Evolutionary conservation across 2,797 vertebrate species (phyloP).

Genomic region (Dendrocincla tyrannina): DNA sequence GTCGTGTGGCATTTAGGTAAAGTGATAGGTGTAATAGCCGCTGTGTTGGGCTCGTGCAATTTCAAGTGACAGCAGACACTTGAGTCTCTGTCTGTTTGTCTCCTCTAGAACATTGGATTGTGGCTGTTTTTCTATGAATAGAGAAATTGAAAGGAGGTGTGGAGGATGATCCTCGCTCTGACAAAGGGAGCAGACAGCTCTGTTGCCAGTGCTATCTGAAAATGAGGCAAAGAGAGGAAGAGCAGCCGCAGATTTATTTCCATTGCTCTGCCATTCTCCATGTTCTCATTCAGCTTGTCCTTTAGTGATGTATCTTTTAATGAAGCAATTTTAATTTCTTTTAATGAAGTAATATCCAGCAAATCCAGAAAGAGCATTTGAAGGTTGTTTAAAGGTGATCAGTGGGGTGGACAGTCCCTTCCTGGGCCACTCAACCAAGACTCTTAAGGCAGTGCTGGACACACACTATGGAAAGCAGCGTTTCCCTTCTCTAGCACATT

Average conservation of each 20-base stretch:
- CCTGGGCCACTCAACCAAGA: accelerated
- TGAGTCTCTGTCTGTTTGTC: neutral
- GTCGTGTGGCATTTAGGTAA: neutral
- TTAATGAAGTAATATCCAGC: neutral
- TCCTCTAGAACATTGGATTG: neutral
- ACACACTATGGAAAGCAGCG: neutral
- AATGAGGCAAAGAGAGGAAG: neutral
- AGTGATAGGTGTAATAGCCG: neutral
- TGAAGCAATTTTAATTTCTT: neutral
- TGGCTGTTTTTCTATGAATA: neutral
- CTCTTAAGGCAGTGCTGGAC: neutral
- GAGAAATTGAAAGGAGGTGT: neutral
- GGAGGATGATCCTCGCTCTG: neutral
- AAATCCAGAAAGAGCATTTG: neutral
- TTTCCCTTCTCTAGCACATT: neutral
- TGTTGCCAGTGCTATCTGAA: neutral
- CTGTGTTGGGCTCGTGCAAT: neutral
- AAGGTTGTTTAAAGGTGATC: neutral
- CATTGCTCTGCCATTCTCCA: neutral
- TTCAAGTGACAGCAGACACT: neutral
- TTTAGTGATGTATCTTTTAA: neutral
- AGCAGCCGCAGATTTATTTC: neutral
- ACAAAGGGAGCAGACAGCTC: neutral
- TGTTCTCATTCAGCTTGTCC: neutral
- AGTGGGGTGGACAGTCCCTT: neutral